Percentiles rank a stretch among this genome's conserved stretches.
phyloP scores from a whole-genome alignment of 2,888 invertebrate genomes.

The Pomacea canaliculata region DNA sequence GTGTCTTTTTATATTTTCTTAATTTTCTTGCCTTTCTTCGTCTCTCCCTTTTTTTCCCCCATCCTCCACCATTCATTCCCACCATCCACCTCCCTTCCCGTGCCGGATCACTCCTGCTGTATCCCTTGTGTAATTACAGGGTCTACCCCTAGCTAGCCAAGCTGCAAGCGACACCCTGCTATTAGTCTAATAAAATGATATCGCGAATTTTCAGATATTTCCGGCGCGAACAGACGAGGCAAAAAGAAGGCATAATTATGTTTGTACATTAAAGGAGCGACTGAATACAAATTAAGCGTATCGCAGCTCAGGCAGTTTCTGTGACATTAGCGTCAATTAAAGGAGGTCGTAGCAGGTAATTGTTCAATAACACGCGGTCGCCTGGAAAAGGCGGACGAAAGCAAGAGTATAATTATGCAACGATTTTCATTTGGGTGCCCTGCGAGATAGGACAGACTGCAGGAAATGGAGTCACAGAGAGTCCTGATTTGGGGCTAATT shows the following conservation, averaged over 20 bases:
- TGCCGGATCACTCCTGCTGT: too few relatives aligned
- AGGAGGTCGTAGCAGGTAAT: constrained; percentile 19
- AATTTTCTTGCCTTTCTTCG: constrained; percentile 14
- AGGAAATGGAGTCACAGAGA: constrained; percentile 4
- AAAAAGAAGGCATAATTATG: constrained; percentile 25
- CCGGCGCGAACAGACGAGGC: constrained; percentile 22
- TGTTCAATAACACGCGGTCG: constrained; percentile 17
- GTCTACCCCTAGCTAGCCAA: constrained; percentile 8
- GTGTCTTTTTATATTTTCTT: neutral
- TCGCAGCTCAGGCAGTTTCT: constrained; percentile 9
- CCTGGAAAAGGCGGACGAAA: neutral
- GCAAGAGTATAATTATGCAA: constrained; percentile 16
- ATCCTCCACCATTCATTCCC: too few relatives aligned
- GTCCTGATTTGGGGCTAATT: constrained; percentile 6
- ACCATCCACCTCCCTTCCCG: too few relatives aligned
- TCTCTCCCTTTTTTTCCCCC: constrained; percentile 3
- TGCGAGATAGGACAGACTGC: neutral
- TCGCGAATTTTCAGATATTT: constrained; percentile 31
- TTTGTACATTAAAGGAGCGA: constrained; percentile 28
- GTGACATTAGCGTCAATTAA: constrained; percentile 24
- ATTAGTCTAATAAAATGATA: constrained; percentile 37
- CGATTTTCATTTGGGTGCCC: constrained; percentile 8
- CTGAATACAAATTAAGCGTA: constrained; percentile 22
- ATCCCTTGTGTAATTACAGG: constrained; percentile 14
- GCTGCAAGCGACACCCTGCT: constrained; percentile 8